These are phyloP conservation scores for Drymonia ruficornis DNA, from an alignment of 2,888 invertebrate species.

Conservation along the genomic window DNA sequence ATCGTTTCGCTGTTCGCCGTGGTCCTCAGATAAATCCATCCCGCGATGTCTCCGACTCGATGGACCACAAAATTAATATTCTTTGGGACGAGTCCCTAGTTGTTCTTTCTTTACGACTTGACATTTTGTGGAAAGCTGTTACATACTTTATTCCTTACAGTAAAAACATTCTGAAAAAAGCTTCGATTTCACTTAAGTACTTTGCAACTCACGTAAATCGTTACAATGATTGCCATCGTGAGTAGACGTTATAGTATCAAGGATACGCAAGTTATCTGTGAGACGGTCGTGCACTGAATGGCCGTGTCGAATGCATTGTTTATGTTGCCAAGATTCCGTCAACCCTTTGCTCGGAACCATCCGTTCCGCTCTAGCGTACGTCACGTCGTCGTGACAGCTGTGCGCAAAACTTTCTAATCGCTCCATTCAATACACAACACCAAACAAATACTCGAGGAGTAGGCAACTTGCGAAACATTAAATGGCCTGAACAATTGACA, in stretches of 20 bases:
- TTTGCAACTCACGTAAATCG: not conserved
- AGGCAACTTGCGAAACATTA: conserved; percentile 73
- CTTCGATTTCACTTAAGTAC: not conserved
- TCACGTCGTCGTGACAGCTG: conserved; percentile 82
- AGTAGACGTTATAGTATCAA: not conserved
- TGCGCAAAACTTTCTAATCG: conserved; percentile 79
- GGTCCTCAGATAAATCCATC: conserved; percentile 61
- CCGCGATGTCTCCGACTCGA: conserved; percentile 59
- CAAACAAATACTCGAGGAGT: conserved; percentile 71
- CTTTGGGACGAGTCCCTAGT: conserved; percentile 33
- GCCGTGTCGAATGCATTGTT: conserved; percentile 77
- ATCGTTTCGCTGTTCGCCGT: conserved; percentile 50
- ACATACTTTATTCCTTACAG: too few species aligned
- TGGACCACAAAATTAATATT: conserved; percentile 54
- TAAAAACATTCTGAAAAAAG: not conserved
- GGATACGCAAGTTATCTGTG: conserved; percentile 45
- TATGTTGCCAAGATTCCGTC: conserved; percentile 67
- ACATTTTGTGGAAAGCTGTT: conserved; percentile 10
- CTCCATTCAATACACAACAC: conserved; percentile 65
- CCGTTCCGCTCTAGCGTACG: conserved; percentile 79
- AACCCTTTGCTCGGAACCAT: conserved; percentile 76
- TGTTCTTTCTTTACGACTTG: conserved; percentile 29
- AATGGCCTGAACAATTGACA: conserved; percentile 70
- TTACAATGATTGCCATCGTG: not conserved
- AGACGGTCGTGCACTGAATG: conserved; percentile 62